Conservation (phyloP, 2,113 vertebrate genomes). For the Gobio gobio region DNA sequence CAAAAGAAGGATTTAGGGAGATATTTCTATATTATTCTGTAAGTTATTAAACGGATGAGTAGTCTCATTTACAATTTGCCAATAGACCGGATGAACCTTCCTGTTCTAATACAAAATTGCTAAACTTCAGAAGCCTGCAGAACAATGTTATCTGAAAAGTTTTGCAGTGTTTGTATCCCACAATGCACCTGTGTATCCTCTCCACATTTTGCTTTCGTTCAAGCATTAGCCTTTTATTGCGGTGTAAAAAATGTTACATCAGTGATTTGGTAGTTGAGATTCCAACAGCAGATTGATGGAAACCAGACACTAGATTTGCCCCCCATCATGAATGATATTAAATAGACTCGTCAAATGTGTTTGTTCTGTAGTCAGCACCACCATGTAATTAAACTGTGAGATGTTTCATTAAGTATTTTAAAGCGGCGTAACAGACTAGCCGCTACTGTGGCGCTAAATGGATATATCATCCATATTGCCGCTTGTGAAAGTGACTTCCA, state of each 20-base stretch:
- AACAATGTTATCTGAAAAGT: neutral
- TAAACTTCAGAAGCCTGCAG: conserved; percentile 26
- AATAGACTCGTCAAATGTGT: conserved; percentile 46
- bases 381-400: conserved; percentile 48
- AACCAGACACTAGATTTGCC: conserved; percentile 48
- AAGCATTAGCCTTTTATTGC: conserved; percentile 22
- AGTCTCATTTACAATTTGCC: conserved; percentile 46
- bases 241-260: conserved; percentile 33
- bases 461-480: conserved; percentile 51
- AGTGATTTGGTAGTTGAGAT: conserved; percentile 44
- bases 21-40: conserved; percentile 50
- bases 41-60: conserved; percentile 59
- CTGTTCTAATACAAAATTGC: conserved; percentile 40
- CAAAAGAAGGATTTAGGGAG: conserved; percentile 27
- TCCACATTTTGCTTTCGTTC: neutral
- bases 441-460: neutral
- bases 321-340: conserved; percentile 49
- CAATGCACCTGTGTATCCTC: conserved; percentile 39
- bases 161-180: conserved; percentile 20
- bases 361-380: conserved; percentile 41
- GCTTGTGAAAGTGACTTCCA: conserved; percentile 41
- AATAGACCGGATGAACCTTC: conserved; percentile 31
- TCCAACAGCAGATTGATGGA: conserved; percentile 52
- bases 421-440: conserved; percentile 25
- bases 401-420: conserved; percentile 55